These are phyloP conservation scores for Drosophila setifemur DNA, from an alignment of 1,140 invertebrate genomes.

Conservation along the genomic window DNA sequence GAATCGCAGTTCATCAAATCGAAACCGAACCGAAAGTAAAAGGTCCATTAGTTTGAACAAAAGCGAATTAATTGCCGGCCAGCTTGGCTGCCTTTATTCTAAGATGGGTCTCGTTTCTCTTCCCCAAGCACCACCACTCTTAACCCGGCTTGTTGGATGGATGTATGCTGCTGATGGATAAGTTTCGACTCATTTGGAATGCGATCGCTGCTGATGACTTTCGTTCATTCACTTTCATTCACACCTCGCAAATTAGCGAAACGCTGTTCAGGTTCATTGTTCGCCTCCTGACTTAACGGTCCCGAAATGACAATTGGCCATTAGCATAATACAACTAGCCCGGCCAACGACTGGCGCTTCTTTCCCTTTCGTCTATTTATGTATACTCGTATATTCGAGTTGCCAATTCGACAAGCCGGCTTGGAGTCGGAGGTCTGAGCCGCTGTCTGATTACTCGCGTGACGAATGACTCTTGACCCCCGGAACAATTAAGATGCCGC, in stretches of 20 bases:
- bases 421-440: conserved; percentile 9
- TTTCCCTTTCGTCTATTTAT: background rate
- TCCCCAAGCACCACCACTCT: conserved; percentile 6
- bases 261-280: conserved; percentile 54
- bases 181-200: conserved; percentile 36
- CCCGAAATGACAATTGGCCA: conserved; percentile 48
- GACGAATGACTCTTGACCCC: conserved; percentile 41
- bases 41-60: conserved; percentile 73
- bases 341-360: background rate
- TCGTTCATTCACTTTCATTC: conserved; percentile 73
- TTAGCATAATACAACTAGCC: conserved; percentile 44
- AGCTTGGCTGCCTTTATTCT: conserved; percentile 40
- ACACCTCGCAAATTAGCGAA: conserved; percentile 65
- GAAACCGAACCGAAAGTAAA: conserved; percentile 59
- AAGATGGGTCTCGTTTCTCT: conserved; percentile 41
- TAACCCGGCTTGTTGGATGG: conserved; percentile 1
- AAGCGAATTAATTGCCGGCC: conserved; percentile 70
- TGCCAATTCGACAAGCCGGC: conserved; percentile 33
- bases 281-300: conserved; percentile 40
- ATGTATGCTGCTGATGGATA: conserved; percentile 51
- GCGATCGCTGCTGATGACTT: conserved; percentile 53
- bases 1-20: conserved; percentile 44
- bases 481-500: conserved; percentile 27
- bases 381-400: background rate
- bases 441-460: conserved; percentile 10